phyloP scores from a whole-genome alignment of 2,113 vertebrate genomes.

The Uropsilus gracilis region DNA sequence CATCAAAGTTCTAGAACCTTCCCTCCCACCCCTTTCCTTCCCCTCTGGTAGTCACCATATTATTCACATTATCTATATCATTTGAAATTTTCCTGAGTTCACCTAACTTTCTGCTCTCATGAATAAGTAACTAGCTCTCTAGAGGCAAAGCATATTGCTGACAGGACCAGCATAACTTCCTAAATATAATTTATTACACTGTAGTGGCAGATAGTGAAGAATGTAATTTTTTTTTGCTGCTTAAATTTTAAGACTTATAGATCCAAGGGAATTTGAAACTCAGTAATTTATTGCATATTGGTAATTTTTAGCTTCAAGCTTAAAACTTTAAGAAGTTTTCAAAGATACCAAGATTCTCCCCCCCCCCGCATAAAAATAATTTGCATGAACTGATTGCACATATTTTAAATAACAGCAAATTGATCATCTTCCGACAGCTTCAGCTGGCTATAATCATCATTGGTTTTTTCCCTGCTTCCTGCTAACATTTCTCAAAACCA shows the following conservation, averaged over 20 bases:
- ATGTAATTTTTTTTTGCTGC: not conserved
- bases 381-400: not conserved
- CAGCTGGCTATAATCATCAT: not conserved
- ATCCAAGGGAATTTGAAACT: constrained; percentile 33
- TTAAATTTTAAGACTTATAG: constrained; percentile 40
- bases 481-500: not conserved
- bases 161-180: not conserved
- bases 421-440: not conserved
- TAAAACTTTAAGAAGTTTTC: not conserved
- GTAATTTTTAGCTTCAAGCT: constrained; percentile 25
- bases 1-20: no score
- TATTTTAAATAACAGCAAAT: not conserved
- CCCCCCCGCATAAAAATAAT: not conserved
- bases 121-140: not conserved
- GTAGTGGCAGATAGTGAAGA: not conserved
- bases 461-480: not conserved
- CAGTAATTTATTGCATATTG: constrained; percentile 13
- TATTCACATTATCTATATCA: no score
- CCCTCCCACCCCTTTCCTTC: no score
- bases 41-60: no score
- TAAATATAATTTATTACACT: not conserved
- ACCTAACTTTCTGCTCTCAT: constrained; percentile 23
- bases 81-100: not conserved
- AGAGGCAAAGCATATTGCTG: not conserved
- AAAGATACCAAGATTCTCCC: not conserved